Evolutionary conservation across 92 coral and sea anemone species (phyloP), one percentile per base, ranked within the genome.

Genomic region (Umimayanthus chanpuru): DNA sequence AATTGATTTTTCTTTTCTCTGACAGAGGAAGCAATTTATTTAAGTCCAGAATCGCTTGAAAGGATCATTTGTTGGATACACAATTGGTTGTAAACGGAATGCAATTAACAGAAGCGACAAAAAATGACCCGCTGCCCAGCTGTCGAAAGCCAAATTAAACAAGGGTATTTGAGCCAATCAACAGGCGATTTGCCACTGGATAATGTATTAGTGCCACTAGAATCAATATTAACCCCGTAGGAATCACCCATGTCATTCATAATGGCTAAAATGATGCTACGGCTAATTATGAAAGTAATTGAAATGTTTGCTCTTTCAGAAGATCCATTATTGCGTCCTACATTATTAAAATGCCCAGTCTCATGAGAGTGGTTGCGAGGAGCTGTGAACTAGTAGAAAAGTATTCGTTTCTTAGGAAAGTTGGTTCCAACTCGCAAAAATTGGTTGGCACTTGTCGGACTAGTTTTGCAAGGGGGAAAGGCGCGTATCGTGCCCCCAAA

Each of bases 1-100:
- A 93, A 89, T 94, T 86, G 90, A 81, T 70, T 88, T 94, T 88
- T 90, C 87, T 89, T 44, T 91, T 90, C 88, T 88, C 88, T 89
- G 81, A 67, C 90, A 65, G 70, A 84, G 94, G 90, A 94, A 86
- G 97, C 97, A 93, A 91, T 95, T 92, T 92, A 93, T 93, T 92
- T 90, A 88, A 85, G 94, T 86, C 89, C 88, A 79, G 98, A 93
- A 90, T 92, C 91, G 91, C 94, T 91, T 95, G 93, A 92, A 93
- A 94, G 92, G 91, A 88, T 93, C 96, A 92, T 90, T 95, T 95
- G 92, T 89, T 93, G 80, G 66, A 76, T 71, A 90, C 85, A 94
- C 96, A 93, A 95, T 95, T 95, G 98, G 92, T 86, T 77, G 96
- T 90, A 95, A 92, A 88, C 92, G 96, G 95, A 93, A 93, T 93